Conservation (phyloP, 2,888 invertebrate species). For the Tromatobia lineatoria region DNA sequence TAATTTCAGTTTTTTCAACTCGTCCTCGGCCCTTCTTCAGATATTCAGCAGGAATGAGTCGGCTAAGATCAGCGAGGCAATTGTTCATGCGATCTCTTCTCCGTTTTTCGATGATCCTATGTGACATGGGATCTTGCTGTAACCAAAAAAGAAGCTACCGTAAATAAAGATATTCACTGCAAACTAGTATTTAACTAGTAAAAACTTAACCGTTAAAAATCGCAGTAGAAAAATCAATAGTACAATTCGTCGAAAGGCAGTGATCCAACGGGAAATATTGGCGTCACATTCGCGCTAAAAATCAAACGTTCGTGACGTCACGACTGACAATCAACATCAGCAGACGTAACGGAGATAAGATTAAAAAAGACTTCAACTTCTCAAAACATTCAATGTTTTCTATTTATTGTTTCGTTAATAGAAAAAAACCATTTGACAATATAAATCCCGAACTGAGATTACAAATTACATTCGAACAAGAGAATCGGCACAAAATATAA, state of each 20-base stretch:
- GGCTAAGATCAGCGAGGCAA: conserved; percentile 96
- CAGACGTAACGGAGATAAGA: not conserved
- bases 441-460: no score
- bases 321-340: not conserved
- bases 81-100: conserved; percentile 99
- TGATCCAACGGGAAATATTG: not conserved
- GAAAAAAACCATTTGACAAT: no score
- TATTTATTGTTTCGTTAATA: no score
- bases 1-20: conserved; percentile 99
- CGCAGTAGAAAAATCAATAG: not conserved
- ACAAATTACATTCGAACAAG: no score
- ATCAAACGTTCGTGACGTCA: not conserved
- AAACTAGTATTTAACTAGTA: not conserved
- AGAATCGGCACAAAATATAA: no score
- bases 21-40: conserved; percentile 97
- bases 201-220: not conserved
- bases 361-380: no score
- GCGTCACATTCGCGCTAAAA: not conserved
- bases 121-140: conserved; percentile 98
- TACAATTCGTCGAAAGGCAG: not conserved
- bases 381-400: no score
- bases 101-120: conserved; percentile 98
- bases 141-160: conserved; percentile 69
- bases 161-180: not conserved
- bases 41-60: conserved; percentile 96